Percentiles rank a stretch among this genome's conserved stretches.
Conservation (phyloP, 2,113 vertebrate genomes). For the Chlamydotis undulata region DNA sequence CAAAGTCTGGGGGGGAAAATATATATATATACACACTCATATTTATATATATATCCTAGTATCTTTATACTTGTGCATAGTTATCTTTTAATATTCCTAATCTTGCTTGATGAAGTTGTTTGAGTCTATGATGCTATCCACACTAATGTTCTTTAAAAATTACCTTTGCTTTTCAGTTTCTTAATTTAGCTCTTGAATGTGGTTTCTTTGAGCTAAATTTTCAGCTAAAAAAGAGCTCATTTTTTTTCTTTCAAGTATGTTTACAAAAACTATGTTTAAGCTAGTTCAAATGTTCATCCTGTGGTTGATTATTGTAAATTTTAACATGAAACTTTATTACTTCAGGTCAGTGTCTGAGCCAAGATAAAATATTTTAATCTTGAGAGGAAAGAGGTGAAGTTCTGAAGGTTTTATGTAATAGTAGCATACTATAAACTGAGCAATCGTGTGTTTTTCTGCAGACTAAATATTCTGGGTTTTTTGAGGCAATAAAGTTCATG, state of each 20-base stretch:
- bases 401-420: background rate
- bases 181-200: background rate
- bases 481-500: background rate
- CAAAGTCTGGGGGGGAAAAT: background rate
- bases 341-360: background rate
- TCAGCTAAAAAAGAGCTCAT: background rate
- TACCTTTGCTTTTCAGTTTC: background rate
- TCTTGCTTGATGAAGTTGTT: background rate
- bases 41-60: background rate
- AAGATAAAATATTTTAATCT: background rate
- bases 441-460: background rate
- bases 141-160: background rate
- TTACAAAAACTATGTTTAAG: background rate
- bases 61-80: background rate
- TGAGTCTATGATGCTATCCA: background rate
- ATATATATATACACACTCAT: background rate
- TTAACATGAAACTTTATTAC: background rate
- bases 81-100: background rate
- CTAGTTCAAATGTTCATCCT: background rate
- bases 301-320: background rate
- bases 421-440: background rate
- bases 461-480: background rate
- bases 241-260: background rate
- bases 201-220: background rate
- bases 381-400: background rate